These are phyloP conservation scores for Passer domesticus DNA, from an alignment of 2,113 vertebrate genomes.

Conservation along the genomic window DNA sequence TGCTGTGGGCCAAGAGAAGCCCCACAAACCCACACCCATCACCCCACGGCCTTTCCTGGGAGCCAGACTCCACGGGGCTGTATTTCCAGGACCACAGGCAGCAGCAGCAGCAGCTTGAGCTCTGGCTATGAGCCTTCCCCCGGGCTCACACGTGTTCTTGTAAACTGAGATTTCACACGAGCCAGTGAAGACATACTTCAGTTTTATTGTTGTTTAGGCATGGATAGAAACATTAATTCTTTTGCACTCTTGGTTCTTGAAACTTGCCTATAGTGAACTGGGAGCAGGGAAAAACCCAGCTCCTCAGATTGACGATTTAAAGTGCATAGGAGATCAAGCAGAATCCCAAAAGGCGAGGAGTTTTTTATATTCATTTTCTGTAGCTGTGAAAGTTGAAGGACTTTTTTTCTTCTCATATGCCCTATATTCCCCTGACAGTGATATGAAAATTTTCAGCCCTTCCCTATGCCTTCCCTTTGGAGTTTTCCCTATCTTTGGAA, in stretches of 20 bases:
- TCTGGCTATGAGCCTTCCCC: not conserved
- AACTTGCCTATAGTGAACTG: constrained; percentile 56
- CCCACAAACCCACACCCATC: fast-evolving
- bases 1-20: not conserved
- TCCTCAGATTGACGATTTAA: constrained; percentile 41
- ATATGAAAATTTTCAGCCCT: not conserved
- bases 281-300: constrained; percentile 56
- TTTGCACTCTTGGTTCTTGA: constrained; percentile 69
- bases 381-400: not conserved
- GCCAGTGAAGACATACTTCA: constrained; percentile 75
- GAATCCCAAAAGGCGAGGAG: constrained; percentile 50
- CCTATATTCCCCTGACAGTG: not conserved
- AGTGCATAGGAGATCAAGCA: constrained; percentile 52
- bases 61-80: fast-evolving
- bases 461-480: constrained; percentile 33
- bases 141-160: fast-evolving
- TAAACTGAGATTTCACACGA: constrained; percentile 57
- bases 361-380: not conserved
- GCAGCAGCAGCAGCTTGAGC: fast-evolving
- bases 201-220: constrained; percentile 83
- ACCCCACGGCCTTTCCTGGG: not conserved
- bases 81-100: fast-evolving
- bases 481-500: constrained; percentile 5
- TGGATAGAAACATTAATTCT: constrained; percentile 78
- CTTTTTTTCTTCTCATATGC: not conserved